phyloP scores from a whole-genome alignment of 2,113 vertebrate genomes.

The Malaclemys terrapin region DNA sequence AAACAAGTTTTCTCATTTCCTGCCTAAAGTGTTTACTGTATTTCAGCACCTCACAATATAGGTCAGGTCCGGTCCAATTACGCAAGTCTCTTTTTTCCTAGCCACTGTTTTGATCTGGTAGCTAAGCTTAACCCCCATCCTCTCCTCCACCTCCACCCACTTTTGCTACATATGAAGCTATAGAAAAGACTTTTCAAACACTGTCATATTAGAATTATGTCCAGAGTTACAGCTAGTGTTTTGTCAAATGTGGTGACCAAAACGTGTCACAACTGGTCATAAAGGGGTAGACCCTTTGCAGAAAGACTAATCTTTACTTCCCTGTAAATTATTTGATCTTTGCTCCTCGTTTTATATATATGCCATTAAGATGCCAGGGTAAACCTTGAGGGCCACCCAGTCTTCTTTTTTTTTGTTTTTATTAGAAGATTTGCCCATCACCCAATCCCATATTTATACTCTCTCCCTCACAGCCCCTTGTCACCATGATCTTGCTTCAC shows the following conservation, averaged over 20 bases:
- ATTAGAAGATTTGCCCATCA: not conserved
- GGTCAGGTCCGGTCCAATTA: not conserved
- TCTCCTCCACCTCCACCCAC: not conserved
- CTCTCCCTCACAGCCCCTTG: not conserved
- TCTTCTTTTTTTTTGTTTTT: not conserved
- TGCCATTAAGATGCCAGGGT: not conserved
- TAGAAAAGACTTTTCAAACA: not conserved
- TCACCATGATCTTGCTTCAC: not conserved
- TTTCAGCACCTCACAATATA: not conserved
- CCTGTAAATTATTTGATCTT: not conserved
- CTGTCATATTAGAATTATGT: not conserved
- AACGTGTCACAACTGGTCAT: not conserved
- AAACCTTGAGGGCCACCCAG: not conserved
- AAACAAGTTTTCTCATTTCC: conserved; percentile 2
- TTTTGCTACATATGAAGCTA: not conserved
- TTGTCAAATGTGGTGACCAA: not conserved
- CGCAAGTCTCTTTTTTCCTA: not conserved
- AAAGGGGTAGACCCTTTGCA: not conserved
- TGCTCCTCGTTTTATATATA: fast-evolving
- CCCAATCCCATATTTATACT: not conserved
- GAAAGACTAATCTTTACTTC: not conserved
- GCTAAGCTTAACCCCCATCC: fast-evolving
- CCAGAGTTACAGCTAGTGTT: not conserved
- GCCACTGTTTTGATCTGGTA: not conserved
- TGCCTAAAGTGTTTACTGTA: fast-evolving